A percentile compares a stretch with the other conserved stretches of the same genome.
These are phyloP conservation scores for Acanthosepion lycidas DNA, from an alignment of 2,888 invertebrate genomes.

Conservation along the genomic window DNA sequence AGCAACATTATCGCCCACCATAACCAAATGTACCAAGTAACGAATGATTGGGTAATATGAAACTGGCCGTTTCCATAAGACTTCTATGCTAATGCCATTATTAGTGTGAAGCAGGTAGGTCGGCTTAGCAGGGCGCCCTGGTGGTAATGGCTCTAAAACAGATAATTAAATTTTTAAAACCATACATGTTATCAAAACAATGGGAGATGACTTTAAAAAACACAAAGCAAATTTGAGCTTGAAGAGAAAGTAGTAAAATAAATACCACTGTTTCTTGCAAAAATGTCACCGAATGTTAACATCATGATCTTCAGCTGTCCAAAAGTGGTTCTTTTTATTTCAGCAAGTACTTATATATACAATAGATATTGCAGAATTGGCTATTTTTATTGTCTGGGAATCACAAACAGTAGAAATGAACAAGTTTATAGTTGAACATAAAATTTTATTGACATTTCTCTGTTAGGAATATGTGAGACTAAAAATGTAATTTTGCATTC, in stretches of 20 bases:
- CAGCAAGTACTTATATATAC: no score
- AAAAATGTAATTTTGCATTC: no score
- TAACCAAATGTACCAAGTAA: conserved; percentile 43
- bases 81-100: conserved; percentile 34
- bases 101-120: neutral
- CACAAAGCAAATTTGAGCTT: neutral
- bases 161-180: neutral
- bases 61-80: neutral
- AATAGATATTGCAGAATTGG: no score
- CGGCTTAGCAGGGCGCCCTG: conserved; percentile 37
- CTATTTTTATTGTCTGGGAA: no score
- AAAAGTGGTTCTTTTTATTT: neutral
- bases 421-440: no score
- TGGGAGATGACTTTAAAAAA: neutral
- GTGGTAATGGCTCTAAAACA: conserved; percentile 23
- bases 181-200: neutral
- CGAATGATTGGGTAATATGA: neutral
- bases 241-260: neutral
- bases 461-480: no score
- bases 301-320: neutral
- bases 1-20: conserved; percentile 40
- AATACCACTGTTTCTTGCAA: neutral
- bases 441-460: no score
- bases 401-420: no score
- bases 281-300: neutral